Evolutionary conservation across 2,113 vertebrate genomes (phyloP).

Genomic region (Electrona antarctica): DNA sequence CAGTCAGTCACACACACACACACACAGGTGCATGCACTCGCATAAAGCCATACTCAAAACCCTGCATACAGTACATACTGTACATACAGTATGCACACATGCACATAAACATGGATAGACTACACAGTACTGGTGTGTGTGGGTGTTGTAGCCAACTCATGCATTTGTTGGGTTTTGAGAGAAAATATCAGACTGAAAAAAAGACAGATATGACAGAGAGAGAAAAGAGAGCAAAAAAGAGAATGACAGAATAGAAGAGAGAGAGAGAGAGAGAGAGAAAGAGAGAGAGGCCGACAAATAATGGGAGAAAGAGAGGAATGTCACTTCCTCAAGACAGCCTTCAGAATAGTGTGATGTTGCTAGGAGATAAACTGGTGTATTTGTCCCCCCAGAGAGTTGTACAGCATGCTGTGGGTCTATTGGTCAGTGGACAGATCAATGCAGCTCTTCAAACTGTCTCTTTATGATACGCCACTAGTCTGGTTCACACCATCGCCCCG

Average conservation of each 20-base stretch:
- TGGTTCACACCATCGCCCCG: not conserved
- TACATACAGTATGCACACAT: not conserved
- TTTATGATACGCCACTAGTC: slow-evolving; percentile 12
- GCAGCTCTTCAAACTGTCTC: slow-evolving; percentile 48
- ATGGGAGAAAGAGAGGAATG: slow-evolving; percentile 15
- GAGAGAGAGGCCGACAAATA: slow-evolving; percentile 27
- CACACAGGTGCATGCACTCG: too few species aligned
- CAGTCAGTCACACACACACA: slow-evolving; percentile 15
- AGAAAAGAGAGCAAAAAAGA: slow-evolving; percentile 1
- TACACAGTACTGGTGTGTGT: too few species aligned
- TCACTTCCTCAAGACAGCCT: slow-evolving; percentile 33
- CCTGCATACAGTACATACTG: too few species aligned
- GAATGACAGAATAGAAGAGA: not conserved
- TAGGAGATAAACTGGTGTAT: slow-evolving; percentile 55
- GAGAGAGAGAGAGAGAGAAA: slow-evolving; percentile 13
- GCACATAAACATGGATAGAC: not conserved
- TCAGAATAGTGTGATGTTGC: slow-evolving; percentile 47
- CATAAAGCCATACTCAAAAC: not conserved
- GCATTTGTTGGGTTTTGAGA: slow-evolving; percentile 53
- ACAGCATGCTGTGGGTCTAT: slow-evolving; percentile 38
- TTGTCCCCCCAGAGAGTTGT: slow-evolving; percentile 45
- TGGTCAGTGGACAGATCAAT: slow-evolving; percentile 54
- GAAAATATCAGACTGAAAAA: not conserved
- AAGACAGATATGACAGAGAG: slow-evolving; percentile 1
- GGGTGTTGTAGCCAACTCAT: slow-evolving; percentile 34